A percentile compares a stretch with the other conserved stretches of the same genome.
phyloP scores from a whole-genome alignment of 2,797 vertebrate species.

The Echiichthys vipera region DNA sequence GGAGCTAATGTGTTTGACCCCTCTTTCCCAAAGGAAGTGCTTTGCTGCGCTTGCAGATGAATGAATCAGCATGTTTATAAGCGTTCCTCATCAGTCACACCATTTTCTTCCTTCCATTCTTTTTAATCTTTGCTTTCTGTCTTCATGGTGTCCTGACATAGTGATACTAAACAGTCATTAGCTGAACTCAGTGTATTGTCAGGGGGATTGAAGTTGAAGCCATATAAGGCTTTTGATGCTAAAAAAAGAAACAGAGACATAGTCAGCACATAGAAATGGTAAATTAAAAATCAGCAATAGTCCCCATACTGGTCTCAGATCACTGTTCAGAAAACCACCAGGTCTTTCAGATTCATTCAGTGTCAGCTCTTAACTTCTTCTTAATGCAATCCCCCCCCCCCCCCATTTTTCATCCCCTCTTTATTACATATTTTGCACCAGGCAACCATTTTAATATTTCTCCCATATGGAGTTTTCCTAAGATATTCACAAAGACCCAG shows the following conservation, averaged over 20 bases:
- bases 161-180: conserved; percentile 56
- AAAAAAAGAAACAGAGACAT: conserved; percentile 29
- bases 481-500: conserved; percentile 41
- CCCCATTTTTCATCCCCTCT: conserved; percentile 25
- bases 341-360: conserved; percentile 17
- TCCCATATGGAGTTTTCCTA: conserved; percentile 38
- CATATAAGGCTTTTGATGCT: conserved; percentile 29
- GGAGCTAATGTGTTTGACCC: conserved; percentile 80
- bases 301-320: conserved; percentile 6
- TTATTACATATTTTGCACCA: conserved; percentile 26
- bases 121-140: conserved; percentile 48
- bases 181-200: conserved; percentile 45
- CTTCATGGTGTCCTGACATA: conserved; percentile 47
- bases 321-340: conserved; percentile 28
- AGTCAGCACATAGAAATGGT: background rate
- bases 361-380: conserved; percentile 15
- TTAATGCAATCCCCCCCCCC: too few species aligned
- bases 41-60: conserved; percentile 58
- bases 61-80: conserved; percentile 77
- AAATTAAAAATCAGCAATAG: conserved; percentile 3
- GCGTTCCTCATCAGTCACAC: conserved; percentile 71
- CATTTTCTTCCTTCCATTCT: conserved; percentile 34
- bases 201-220: conserved; percentile 28
- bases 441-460: conserved; percentile 45
- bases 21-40: conserved; percentile 70